These are phyloP conservation scores for Falco naumanni DNA, from an alignment of 2,797 vertebrate species.

Conservation along the genomic window DNA sequence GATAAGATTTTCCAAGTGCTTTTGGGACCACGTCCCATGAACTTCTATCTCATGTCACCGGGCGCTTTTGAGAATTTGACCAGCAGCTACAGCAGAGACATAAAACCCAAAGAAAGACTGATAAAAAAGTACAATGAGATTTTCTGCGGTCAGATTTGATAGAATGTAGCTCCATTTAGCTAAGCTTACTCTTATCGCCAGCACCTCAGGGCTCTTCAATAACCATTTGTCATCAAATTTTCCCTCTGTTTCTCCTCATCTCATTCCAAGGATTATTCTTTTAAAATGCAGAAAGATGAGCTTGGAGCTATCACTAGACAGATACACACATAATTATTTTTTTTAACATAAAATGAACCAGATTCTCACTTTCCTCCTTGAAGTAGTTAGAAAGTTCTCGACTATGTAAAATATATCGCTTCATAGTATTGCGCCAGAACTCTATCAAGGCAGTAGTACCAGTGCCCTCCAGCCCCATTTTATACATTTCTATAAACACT, in stretches of 20 bases:
- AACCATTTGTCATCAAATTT: constrained; percentile 68
- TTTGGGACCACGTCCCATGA: neutral
- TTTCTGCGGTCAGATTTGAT: constrained; percentile 34
- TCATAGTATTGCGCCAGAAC: neutral
- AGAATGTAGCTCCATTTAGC: constrained; percentile 17
- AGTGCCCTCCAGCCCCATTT: neutral
- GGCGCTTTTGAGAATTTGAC: constrained; percentile 28
- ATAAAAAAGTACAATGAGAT: constrained; percentile 49
- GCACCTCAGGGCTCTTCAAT: constrained; percentile 62
- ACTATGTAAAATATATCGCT: neutral
- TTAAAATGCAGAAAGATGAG: constrained; percentile 33
- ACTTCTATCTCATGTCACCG: constrained; percentile 19
- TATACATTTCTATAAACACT: neutral
- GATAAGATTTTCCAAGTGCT: constrained; percentile 6
- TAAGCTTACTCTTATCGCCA: constrained; percentile 53
- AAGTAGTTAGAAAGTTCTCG: constrained; percentile 17
- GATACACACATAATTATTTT: neutral
- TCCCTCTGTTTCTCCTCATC: constrained; percentile 44
- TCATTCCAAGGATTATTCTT: constrained; percentile 55
- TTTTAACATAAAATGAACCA: constrained; percentile 22
- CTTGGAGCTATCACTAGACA: constrained; percentile 50
- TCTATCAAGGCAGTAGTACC: neutral
- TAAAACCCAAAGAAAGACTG: constrained; percentile 34
- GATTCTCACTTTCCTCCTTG: constrained; percentile 4
- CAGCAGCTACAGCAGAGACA: constrained; percentile 29